Evolutionary conservation across 2,113 vertebrate species (phyloP).

Genomic region (Lasiurus borealis): DNA sequence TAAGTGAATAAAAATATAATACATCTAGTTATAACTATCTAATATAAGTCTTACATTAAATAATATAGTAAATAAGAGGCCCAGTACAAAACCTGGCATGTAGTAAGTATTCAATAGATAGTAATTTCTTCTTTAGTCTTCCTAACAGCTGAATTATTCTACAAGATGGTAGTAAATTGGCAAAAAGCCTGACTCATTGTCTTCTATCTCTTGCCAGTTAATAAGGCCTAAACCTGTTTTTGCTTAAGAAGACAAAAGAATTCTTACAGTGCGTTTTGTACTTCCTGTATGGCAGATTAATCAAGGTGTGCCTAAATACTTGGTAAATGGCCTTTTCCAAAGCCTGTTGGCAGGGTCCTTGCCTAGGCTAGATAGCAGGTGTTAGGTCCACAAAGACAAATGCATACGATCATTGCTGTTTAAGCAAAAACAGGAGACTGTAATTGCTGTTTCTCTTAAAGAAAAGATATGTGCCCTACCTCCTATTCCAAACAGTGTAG

Average conservation of each 20-base stretch:
- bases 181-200: conserved; percentile 29
- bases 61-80: neutral
- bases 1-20: conserved; percentile 38
- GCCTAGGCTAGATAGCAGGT: conserved; percentile 15
- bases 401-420: conserved; percentile 30
- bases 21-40: neutral
- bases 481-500: conserved; percentile 23
- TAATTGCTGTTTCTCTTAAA: conserved; percentile 30
- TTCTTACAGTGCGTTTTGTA: conserved; percentile 48
- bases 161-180: neutral
- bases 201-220: conserved; percentile 47
- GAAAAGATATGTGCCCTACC: neutral
- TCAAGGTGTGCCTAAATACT: conserved; percentile 14
- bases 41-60: conserved; percentile 18
- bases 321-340: conserved; percentile 47
- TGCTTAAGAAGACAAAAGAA: conserved; percentile 60
- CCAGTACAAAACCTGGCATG: neutral
- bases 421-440: conserved; percentile 26
- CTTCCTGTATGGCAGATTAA: conserved; percentile 52
- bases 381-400: conserved; percentile 52
- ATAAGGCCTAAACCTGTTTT: conserved; percentile 25
- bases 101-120: neutral
- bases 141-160: neutral
- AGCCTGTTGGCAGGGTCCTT: conserved; percentile 30
- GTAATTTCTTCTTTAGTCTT: conserved; percentile 50